Evolutionary conservation across 1,140 invertebrate species (phyloP), one percentile per base, ranked within the genome.

Genomic region (Trissolcus basalis): DNA sequence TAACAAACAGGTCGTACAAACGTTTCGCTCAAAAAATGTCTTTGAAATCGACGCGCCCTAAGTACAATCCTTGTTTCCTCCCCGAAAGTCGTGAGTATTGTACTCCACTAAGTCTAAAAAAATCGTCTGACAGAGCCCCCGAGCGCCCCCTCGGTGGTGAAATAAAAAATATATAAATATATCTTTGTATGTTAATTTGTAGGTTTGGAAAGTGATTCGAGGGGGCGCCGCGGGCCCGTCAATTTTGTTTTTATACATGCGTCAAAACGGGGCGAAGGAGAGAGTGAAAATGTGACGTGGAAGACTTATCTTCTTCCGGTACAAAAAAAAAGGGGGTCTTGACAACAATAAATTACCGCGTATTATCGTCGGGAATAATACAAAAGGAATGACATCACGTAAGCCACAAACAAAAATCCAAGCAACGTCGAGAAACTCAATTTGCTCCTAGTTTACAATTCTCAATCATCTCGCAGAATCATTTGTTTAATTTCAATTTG

Each of bases 371-470:
- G 69, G 6, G 19, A 81, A 82, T 79, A 72, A 83, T 85, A 83
- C 67, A 39, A 72, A 83, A 64, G 83, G 82, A 84, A 85, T 83
- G 80, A 85, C 77, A 80, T 59, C 82, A 81, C 55, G 68, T 81
- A 81, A 73, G 54, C 6, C 44, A 80, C 71, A 75, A 75, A 68
- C 64, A 68, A 75, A 75, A 68, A 75, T 47, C 33, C 15, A 74
- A 76, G 73, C 65, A 70, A 70, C 73, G 73, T 70, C 67, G 69
- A 68, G n/a, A 61, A 55, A 27, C 16, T 27, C n/a, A n/a, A n/a
- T n/a, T n/a, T n/a, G n/a, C n/a, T n/a, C n/a, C n/a, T n/a, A n/a
- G n/a, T n/a, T n/a, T n/a, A n/a, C n/a, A n/a, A n/a, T n/a, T n/a
- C n/a, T n/a, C n/a, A n/a, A n/a, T n/a, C n/a, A n/a, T n/a, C n/a